Conservation (phyloP, 1,140 invertebrate genomes). For the Elysia chlorotica region DNA sequence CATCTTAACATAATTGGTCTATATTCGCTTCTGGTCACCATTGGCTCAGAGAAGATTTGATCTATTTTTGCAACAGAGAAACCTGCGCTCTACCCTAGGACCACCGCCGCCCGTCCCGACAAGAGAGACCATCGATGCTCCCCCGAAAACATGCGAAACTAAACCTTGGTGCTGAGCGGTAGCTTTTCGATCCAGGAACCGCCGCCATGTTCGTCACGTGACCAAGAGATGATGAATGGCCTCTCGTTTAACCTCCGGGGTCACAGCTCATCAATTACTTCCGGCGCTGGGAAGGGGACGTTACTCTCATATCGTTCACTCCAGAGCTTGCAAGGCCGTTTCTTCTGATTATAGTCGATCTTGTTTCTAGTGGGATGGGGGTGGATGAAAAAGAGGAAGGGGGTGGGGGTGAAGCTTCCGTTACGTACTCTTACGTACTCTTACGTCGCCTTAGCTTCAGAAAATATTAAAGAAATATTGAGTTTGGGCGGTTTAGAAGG, state of each 20-base stretch:
- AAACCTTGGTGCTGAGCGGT: neutral
- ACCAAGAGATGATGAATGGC: slow-evolving; percentile 17
- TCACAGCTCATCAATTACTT: slow-evolving; percentile 23
- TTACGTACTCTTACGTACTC: too few species aligned
- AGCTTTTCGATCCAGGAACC: neutral
- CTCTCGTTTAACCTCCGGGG: slow-evolving; percentile 4
- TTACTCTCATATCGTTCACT: too few species aligned
- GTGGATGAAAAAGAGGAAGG: neutral
- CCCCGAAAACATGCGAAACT: neutral
- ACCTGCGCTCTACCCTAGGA: too few species aligned
- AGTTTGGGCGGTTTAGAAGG: too few species aligned
- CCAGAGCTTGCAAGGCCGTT: too few species aligned
- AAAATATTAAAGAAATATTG: too few species aligned
- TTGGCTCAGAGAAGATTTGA: too few species aligned
- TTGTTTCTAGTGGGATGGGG: neutral
- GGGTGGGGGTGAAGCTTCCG: neutral
- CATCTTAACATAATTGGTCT: neutral
- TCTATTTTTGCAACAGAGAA: too few species aligned
- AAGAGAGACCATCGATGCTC: neutral
- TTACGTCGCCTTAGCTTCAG: neutral
- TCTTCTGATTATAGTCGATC: too few species aligned
- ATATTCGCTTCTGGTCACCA: neutral
- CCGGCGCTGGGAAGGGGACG: neutral
- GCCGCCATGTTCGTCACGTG: slow-evolving; percentile 13
- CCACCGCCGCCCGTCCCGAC: too few species aligned